Conservation (phyloP, 2,888 invertebrate genomes). For the Plagodis pulveraria region DNA sequence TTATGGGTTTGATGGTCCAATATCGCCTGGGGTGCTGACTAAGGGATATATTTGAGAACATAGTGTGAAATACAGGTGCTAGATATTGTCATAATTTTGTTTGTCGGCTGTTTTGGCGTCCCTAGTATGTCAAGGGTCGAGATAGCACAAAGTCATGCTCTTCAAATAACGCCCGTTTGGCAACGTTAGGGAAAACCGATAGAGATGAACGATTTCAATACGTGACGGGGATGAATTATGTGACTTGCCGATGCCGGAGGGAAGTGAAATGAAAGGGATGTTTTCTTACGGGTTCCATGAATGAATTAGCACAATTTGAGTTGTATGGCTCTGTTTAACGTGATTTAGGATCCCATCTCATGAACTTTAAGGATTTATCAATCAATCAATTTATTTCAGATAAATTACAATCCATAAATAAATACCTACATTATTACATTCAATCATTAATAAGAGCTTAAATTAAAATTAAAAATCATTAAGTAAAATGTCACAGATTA, state of each 20-base stretch:
- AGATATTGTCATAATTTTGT: slow-evolving; percentile 56
- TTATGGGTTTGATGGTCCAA: slow-evolving; percentile 52
- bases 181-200: slow-evolving; percentile 29
- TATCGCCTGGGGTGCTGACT: slow-evolving; percentile 59
- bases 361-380: too few species aligned
- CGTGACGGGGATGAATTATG: slow-evolving; percentile 28
- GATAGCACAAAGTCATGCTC: slow-evolving; percentile 36
- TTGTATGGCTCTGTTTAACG: background rate
- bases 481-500: too few species aligned
- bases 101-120: slow-evolving; percentile 47
- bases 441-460: too few species aligned
- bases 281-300: background rate
- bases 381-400: too few species aligned
- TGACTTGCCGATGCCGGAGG: slow-evolving; percentile 6
- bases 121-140: slow-evolving; percentile 36
- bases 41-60: slow-evolving; percentile 56
- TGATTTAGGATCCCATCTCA: background rate
- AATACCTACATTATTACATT: too few species aligned
- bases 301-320: background rate
- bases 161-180: slow-evolving; percentile 40
- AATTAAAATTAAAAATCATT: too few species aligned
- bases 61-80: slow-evolving; percentile 62
- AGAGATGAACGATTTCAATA: slow-evolving; percentile 33
- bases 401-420: too few species aligned
- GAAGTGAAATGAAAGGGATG: slow-evolving; percentile 4